Evolutionary conservation across 2,888 invertebrate genomes (phyloP).

Genomic region (Parascotia fuliginaria): DNA sequence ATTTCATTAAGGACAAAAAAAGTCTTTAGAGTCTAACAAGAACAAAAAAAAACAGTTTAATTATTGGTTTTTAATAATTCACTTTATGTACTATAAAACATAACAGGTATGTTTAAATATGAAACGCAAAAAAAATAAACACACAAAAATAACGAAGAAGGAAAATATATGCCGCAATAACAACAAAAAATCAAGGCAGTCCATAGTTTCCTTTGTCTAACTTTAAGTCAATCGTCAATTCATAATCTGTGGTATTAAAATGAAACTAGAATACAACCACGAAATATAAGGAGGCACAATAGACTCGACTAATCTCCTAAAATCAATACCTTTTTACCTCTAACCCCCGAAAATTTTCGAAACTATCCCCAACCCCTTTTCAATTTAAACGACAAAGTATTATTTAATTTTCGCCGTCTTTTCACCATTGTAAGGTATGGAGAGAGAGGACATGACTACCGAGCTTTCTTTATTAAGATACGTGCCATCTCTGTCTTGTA

Average conservation of each 20-base stretch:
- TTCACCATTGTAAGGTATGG: slow-evolving; percentile 81
- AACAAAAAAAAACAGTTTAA: not conserved
- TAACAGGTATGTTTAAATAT: too few species aligned
- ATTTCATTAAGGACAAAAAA: not conserved
- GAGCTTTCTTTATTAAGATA: slow-evolving; percentile 72
- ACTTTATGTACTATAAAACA: too few species aligned
- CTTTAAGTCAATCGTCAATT: slow-evolving; percentile 2
- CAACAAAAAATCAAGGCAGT: slow-evolving; percentile 3
- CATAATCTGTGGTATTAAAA: slow-evolving; percentile 38
- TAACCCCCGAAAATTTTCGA: slow-evolving; percentile 76
- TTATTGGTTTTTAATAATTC: too few species aligned
- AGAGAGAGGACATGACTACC: slow-evolving; percentile 59
- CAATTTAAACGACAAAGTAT: slow-evolving; percentile 85
- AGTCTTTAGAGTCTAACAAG: too few species aligned
- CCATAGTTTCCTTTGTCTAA: slow-evolving; percentile 2
- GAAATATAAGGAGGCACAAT: slow-evolving; percentile 48
- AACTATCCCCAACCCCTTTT: slow-evolving; percentile 68
- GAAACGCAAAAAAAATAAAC: too few species aligned
- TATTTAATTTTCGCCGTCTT: slow-evolving; percentile 84
- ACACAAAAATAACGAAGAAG: not conserved
- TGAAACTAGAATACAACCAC: slow-evolving; percentile 28
- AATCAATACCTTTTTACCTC: slow-evolving; percentile 84
- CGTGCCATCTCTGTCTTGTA: slow-evolving; percentile 55
- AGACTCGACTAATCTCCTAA: slow-evolving; percentile 73
- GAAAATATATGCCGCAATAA: slow-evolving; percentile 2